phyloP scores from a whole-genome alignment of 2,888 invertebrate genomes.

The Nomada lathburiana region DNA sequence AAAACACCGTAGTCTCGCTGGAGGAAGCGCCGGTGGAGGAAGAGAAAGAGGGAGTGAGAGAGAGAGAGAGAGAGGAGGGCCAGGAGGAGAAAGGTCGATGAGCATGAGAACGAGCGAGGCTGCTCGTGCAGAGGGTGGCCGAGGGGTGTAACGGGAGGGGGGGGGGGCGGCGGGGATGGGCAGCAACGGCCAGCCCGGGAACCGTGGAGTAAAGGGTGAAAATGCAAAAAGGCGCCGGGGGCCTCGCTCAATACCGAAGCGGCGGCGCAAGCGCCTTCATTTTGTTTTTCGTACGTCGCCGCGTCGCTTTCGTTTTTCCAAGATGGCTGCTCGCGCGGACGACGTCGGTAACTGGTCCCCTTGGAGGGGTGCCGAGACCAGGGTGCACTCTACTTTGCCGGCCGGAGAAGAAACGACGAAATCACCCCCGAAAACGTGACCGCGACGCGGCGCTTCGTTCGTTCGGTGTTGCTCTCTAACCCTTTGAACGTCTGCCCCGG shows the following conservation, averaged over 20 bases:
- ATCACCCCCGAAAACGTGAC: conserved; percentile 63
- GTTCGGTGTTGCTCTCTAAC: conserved; percentile 19
- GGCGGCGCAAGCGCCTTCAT: conserved; percentile 84
- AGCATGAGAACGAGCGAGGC: conserved; percentile 64
- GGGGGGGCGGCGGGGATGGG: conserved; percentile 51
- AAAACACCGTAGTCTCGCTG: conserved; percentile 53
- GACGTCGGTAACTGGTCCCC: conserved; percentile 69
- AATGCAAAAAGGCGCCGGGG: conserved; percentile 83
- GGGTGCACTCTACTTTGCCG: conserved; percentile 74
- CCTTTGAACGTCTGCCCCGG: conserved; percentile 29
- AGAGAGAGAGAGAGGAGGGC: conserved; percentile 20
- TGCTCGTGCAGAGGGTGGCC: conserved; percentile 55
- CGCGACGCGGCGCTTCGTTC: conserved; percentile 73
- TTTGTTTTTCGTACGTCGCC: conserved; percentile 83
- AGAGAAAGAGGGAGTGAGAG: conserved; percentile 41
- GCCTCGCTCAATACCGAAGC: conserved; percentile 83
- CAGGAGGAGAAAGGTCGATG: conserved; percentile 53
- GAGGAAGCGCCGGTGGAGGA: conserved; percentile 56
- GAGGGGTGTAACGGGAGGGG: conserved; percentile 49
- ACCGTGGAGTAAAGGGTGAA: conserved; percentile 75
- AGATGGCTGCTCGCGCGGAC: conserved; percentile 76
- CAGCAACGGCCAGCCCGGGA: conserved; percentile 62
- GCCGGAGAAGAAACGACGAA: conserved; percentile 68
- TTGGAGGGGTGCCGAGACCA: conserved; percentile 22
- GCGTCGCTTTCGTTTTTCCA: conserved; percentile 81